Evolutionary conservation across 2,113 vertebrate genomes (phyloP).

Genomic region (Muntiacus reevesi): DNA sequence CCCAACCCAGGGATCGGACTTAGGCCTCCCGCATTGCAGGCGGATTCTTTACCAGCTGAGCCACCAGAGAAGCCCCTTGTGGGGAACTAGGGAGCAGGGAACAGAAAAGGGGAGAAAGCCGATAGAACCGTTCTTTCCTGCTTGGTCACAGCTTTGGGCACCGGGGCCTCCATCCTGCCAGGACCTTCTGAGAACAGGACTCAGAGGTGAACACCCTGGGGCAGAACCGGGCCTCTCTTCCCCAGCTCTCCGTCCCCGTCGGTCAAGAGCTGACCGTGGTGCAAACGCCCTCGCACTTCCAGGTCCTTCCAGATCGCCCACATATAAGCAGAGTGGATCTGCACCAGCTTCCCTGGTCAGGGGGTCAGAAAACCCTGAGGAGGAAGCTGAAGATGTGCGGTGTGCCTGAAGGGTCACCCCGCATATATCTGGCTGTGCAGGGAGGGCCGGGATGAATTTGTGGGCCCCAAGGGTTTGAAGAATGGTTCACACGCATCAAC

Average conservation of each 20-base stretch:
- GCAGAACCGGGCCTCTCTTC: not conserved
- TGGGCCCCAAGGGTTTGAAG: not conserved
- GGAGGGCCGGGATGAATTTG: not conserved
- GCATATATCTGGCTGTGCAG: not conserved
- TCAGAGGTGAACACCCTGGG: not conserved
- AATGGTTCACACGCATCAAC: not conserved
- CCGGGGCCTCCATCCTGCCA: not conserved
- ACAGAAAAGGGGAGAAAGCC: not conserved
- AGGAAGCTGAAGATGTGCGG: not conserved
- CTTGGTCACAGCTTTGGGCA: not conserved
- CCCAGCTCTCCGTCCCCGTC: accelerated
- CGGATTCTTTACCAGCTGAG: no score
- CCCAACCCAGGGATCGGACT: accelerated
- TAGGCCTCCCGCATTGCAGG: no score
- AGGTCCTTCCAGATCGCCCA: not conserved
- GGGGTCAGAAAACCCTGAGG: not conserved
- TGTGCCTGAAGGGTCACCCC: not conserved
- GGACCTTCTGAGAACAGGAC: not conserved
- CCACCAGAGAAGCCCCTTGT: no score
- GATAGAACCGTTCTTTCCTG: not conserved
- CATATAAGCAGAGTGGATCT: not conserved
- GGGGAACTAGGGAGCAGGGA: not conserved
- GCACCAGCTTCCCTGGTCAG: not conserved
- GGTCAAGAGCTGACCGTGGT: not conserved
- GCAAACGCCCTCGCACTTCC: no score